A percentile compares a stretch with the other conserved stretches of the same genome.
Evolutionary conservation across 2,888 invertebrate genomes (phyloP).

Genomic region (Seira ritae): DNA sequence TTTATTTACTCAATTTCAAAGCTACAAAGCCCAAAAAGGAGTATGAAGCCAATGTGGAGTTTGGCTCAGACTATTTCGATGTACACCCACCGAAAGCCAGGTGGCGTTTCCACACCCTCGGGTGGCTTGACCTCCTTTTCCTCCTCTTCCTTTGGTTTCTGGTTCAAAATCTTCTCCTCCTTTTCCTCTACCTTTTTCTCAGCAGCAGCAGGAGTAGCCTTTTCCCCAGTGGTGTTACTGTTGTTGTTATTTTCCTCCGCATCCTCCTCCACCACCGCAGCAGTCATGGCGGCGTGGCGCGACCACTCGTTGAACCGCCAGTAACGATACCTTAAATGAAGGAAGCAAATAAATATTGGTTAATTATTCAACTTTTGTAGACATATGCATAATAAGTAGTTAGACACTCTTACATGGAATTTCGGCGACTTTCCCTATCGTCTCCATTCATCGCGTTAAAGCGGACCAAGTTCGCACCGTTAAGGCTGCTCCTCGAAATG

Average conservation of each 20-base stretch:
- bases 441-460: no score
- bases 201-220: not conserved
- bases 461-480: no score
- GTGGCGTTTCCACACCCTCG: constrained; percentile 13
- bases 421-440: no score
- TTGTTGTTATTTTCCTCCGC: not conserved
- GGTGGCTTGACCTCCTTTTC: not conserved
- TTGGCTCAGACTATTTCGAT: not conserved
- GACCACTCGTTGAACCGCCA: constrained; percentile 31
- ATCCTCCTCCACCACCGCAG: not conserved
- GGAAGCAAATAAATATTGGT: no score
- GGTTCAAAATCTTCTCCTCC: not conserved
- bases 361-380: no score
- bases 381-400: no score
- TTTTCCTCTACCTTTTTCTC: not conserved
- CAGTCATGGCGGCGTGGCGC: not conserved
- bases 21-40: not conserved
- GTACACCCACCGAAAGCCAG: constrained; percentile 39
- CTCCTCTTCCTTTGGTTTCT: not conserved
- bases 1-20: constrained; percentile 31
- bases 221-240: not conserved
- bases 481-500: no score
- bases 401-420: no score
- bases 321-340: not conserved
- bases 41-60: not conserved